Evolutionary conservation across 2,797 vertebrate genomes (phyloP), one percentile per base, ranked within the genome.

Genomic region (Enteromius afrohamiltoni): DNA sequence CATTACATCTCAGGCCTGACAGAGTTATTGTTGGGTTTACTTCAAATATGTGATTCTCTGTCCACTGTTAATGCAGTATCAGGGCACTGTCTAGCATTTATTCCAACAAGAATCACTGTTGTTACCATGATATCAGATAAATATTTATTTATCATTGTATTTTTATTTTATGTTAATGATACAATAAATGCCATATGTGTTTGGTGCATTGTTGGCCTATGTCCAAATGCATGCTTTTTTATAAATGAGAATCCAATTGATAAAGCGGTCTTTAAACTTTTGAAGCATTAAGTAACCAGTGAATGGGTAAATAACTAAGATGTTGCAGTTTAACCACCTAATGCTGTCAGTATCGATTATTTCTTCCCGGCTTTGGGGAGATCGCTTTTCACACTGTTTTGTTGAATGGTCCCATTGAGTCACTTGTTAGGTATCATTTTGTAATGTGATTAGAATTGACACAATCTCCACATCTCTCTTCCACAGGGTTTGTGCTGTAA

Each of bases 311-410:
- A 40, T 21, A 51, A 40, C 80, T 34, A 70, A 82, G 70, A 51
- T 21, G 69, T 65, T 65, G 13, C 70, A 65, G 60, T 82, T 82
- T 29, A 67, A 82, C 42, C 58, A 23, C n/a, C 58, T 77, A 64
- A 64, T 13, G 11, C 40, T 34, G 45, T 49, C 60, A 40, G 60
- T 29, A 82, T 75, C 21, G 80, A 82, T 82, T 65, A 40, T 26
- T 53, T 51, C n/a, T 65, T 75, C 31, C 11, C 1, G 6, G 21
- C 10, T 47, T 55, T 76, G 23, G 10, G 16, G 34, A 76, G 47
- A 76, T 76, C 8, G 6, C 40, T 51, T 68, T n/a, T 34, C 80
- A 37, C 29, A 74, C 71, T 67, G 80, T 76, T 68, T 67, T 74
- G 69, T 4, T 55, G 80, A 82, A 68, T 65, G 34, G 34, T 7